Conservation (phyloP, 2,797 vertebrate genomes). For the Rhinatrema bivittatum region DNA sequence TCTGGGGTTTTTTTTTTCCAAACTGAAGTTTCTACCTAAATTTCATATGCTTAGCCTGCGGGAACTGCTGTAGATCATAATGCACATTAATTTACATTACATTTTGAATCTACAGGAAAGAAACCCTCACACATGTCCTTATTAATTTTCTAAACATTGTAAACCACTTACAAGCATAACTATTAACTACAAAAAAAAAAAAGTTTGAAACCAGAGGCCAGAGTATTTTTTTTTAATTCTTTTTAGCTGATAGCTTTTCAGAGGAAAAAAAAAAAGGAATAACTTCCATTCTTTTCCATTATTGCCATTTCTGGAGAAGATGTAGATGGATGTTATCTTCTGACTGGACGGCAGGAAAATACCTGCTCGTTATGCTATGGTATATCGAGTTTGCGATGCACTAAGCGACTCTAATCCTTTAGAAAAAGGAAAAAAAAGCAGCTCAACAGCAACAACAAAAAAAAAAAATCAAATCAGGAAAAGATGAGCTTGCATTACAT, state of each 20-base stretch:
- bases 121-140: constrained; percentile 22
- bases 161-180: constrained; percentile 29
- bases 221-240: constrained; percentile 4
- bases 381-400: too few relatives aligned
- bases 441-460: too few relatives aligned
- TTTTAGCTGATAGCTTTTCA: constrained; percentile 14
- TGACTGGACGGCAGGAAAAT: not conserved
- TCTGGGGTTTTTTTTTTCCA: constrained; percentile 23
- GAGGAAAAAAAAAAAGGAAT: constrained; percentile 1
- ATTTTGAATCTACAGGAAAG: constrained; percentile 22
- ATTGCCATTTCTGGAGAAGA: constrained; percentile 8
- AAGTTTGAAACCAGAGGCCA: constrained; percentile 11
- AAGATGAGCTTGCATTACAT: too few relatives aligned
- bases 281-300: not conserved
- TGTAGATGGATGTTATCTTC: constrained; percentile 28
- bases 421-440: too few relatives aligned
- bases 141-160: constrained; percentile 30
- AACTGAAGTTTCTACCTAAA: constrained; percentile 22
- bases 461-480: too few relatives aligned
- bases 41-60: constrained; percentile 10
- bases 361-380: not conserved
- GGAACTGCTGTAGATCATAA: constrained; percentile 19
- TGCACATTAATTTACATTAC: too few relatives aligned
- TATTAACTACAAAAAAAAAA: constrained; percentile 40
- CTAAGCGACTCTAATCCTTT: too few relatives aligned